phyloP scores from a whole-genome alignment of 2,797 vertebrate genomes.

The Hypotaenidia okinawae region DNA sequence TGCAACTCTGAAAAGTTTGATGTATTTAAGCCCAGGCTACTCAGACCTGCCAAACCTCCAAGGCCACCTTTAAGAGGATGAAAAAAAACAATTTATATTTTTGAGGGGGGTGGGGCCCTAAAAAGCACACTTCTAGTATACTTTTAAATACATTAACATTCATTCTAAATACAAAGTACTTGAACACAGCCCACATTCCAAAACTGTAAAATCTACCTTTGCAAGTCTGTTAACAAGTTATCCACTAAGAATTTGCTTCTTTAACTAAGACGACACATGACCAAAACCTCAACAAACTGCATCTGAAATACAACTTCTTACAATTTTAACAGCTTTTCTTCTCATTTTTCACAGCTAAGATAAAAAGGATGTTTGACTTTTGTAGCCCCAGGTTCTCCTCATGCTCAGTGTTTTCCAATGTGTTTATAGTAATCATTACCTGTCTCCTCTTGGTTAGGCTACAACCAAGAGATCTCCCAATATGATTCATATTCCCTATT shows the following conservation, averaged over 20 bases:
- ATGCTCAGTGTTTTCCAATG: neutral
- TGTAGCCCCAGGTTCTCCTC: no score
- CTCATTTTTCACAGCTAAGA: neutral
- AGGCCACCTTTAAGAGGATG: constrained; percentile 75
- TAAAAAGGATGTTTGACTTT: neutral
- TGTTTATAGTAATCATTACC: neutral
- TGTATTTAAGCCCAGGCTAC: constrained; percentile 81
- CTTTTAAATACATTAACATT: neutral
- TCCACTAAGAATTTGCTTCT: neutral
- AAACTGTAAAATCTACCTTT: neutral
- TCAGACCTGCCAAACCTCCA: constrained; percentile 81
- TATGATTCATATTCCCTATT: neutral
- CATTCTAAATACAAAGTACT: neutral
- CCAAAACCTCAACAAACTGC: neutral
- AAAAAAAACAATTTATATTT: neutral
- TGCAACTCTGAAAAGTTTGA: constrained; percentile 84
- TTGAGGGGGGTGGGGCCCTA: no score
- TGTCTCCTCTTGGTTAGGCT: neutral
- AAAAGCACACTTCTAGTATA: neutral
- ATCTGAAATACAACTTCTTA: neutral
- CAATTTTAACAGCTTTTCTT: neutral
- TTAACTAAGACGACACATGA: neutral
- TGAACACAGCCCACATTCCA: neutral
- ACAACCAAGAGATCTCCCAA: neutral
- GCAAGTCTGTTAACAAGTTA: neutral